Base-by-base conservation (phyloP, 2,888 invertebrate genomes). In the Philereme vetulata region DNA sequence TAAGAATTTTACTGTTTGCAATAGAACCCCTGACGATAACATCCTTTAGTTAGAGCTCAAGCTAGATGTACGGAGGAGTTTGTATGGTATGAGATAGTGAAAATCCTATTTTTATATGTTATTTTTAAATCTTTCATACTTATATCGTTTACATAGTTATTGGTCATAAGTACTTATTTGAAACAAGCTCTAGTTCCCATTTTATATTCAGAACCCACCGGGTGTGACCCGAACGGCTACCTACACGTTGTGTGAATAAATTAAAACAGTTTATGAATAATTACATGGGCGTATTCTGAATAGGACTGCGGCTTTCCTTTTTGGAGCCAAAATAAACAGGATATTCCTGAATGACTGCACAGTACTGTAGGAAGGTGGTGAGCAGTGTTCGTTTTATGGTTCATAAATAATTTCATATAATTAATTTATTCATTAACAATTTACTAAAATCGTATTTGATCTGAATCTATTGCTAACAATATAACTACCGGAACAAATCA, bases 221-320 rank as follows among this genome's bases (percentile, higher is more conserved):
- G 57, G 55, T 56, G 56, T 64, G 56, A 56, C 53, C 54, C 58
- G 46, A 60, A 58, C 63, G 48, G 60, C 51, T 46, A 51, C 63
- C 32, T 50, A 59, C 48, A 60, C 58, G 44, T 43, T 21, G 38
- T 45, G 43, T 65, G 65, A 66, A 68, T 68, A 65, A 60, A 65
- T 66, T 65, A 62, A 56, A 51, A 55, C 46, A 53, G n/a, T 59
- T 61, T 55, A 45, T 62, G 59, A 59, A 63, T 66, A 62, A 64
- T 60, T 60, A 62, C 44, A 57, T 57, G 47, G 47, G 46, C 51
- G 57, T 56, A 60, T 64, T 60, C 60, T 55, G 54, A 40, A 46
- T 45, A 21, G 50, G 53, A 42, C 42, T 10, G 51, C 43, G 49
- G 65, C 10, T 54, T 57, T 21, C 52, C 21, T 57, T 53, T 64